Conservation (phyloP, 2,888 invertebrate genomes). For the Lacanobia oleracea region DNA sequence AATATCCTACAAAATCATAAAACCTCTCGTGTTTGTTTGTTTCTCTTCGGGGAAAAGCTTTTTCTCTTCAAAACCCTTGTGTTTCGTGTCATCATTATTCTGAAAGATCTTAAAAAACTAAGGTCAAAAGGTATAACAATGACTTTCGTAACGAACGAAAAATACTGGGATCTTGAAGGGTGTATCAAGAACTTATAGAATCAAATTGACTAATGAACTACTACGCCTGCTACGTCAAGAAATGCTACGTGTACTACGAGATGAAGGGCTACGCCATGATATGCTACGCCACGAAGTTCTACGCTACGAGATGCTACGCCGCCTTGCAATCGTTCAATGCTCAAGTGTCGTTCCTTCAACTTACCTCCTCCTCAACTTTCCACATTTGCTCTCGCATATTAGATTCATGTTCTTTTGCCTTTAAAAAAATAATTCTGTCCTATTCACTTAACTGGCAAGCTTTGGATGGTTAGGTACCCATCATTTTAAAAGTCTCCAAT, state of each 20-base stretch:
- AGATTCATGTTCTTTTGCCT: too few species aligned
- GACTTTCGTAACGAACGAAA: not conserved
- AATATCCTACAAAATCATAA: constrained; percentile 22
- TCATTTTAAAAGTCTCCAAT: constrained; percentile 25
- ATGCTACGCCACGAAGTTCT: not conserved
- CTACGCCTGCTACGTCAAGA: not conserved
- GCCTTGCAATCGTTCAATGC: too few species aligned
- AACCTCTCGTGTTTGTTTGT: not conserved
- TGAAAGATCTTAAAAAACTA: constrained; percentile 3
- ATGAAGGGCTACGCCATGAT: constrained; percentile 1
- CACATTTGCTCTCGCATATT: too few species aligned
- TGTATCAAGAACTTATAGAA: constrained; percentile 1
- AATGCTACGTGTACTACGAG: not conserved
- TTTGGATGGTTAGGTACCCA: not conserved
- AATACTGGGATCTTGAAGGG: not conserved
- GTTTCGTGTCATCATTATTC: constrained; percentile 16
- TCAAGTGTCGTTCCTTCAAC: too few species aligned
- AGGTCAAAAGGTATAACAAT: not conserved
- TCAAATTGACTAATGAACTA: not conserved
- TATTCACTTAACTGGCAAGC: not conserved
- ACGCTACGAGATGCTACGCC: too few species aligned
- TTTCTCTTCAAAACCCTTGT: constrained; percentile 9
- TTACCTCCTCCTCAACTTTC: too few species aligned
- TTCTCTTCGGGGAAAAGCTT: constrained; percentile 3
- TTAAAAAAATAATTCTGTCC: not conserved